These are phyloP conservation scores for Cheirogaleus medius DNA, from an alignment of 2,113 vertebrate genomes.

Conservation along the genomic window DNA sequence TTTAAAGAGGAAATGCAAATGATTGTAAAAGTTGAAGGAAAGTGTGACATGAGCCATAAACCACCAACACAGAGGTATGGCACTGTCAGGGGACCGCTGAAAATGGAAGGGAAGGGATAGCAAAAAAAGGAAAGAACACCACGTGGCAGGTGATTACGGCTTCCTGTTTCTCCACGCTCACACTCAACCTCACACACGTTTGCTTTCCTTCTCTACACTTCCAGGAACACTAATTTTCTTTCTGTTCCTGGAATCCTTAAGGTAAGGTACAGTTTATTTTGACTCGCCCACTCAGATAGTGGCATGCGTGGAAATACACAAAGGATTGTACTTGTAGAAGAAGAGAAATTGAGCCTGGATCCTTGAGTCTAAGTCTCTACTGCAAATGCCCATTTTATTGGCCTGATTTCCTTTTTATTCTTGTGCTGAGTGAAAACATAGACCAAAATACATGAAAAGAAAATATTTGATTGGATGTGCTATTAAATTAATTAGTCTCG, in stretches of 20 bases:
- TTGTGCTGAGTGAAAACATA: background rate
- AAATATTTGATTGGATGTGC: background rate
- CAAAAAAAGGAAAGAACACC: background rate
- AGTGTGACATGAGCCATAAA: background rate
- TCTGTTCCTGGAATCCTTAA: background rate
- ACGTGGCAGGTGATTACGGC: too few relatives aligned
- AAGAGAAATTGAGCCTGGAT: background rate
- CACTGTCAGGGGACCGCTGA: background rate
- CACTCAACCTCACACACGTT: background rate
- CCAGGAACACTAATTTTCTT: background rate
- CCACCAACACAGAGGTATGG: background rate
- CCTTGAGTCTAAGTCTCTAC: background rate
- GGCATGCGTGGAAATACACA: background rate
- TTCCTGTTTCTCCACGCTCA: background rate
- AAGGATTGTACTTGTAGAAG: background rate
- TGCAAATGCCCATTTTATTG: background rate
- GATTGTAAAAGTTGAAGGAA: background rate
- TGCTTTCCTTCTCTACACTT: background rate
- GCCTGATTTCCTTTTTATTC: background rate
- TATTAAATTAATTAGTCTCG: background rate
- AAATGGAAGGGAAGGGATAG: background rate
- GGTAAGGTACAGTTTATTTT: background rate
- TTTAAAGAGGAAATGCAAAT: constrained; percentile 27
- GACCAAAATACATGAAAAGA: background rate
- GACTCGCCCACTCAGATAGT: background rate